Percentiles rank a stretch among this genome's conserved stretches.
These are phyloP conservation scores for Bungarus multicinctus DNA, from an alignment of 2,113 vertebrate genomes.

Conservation along the genomic window DNA sequence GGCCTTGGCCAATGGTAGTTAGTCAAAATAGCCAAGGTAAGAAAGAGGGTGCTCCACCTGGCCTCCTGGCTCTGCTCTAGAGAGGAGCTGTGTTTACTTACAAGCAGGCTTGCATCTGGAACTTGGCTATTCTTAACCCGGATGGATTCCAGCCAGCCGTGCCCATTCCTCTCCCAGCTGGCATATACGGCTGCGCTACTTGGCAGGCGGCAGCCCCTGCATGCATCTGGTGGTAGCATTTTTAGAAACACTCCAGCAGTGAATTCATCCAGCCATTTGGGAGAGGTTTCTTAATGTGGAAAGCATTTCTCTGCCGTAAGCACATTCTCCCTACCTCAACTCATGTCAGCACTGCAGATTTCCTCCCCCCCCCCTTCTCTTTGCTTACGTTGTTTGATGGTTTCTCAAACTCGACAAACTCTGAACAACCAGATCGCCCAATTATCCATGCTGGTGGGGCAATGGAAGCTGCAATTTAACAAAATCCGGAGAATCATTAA, in stretches of 20 bases:
- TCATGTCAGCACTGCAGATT: not conserved
- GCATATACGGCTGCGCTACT: slow-evolving; percentile 47
- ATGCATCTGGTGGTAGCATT: slow-evolving; percentile 58
- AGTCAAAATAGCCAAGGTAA: not conserved
- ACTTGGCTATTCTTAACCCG: slow-evolving; percentile 63
- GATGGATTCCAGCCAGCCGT: slow-evolving; percentile 54
- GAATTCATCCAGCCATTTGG: slow-evolving; percentile 59
- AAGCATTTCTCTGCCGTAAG: slow-evolving; percentile 46
- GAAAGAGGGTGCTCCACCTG: not conserved
- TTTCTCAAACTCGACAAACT: not conserved
- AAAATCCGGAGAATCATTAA: not conserved
- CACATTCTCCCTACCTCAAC: not conserved
- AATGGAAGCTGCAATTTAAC: not conserved
- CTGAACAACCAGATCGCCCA: not conserved
- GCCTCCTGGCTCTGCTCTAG: not conserved
- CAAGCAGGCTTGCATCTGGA: slow-evolving; percentile 49
- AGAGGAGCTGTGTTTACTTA: slow-evolving; percentile 35
- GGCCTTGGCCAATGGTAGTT: not conserved
- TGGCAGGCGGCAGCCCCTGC: slow-evolving; percentile 55
- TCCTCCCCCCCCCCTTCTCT: not conserved
- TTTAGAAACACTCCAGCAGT: slow-evolving; percentile 59
- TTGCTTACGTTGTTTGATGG: not conserved
- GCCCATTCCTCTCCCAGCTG: slow-evolving; percentile 37
- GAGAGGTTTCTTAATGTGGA: slow-evolving; percentile 44
- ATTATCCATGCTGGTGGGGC: not conserved